Conservation (phyloP, 37 sponge, comb jelly and placozoan genomes). For the Halichondria panicea region DNA sequence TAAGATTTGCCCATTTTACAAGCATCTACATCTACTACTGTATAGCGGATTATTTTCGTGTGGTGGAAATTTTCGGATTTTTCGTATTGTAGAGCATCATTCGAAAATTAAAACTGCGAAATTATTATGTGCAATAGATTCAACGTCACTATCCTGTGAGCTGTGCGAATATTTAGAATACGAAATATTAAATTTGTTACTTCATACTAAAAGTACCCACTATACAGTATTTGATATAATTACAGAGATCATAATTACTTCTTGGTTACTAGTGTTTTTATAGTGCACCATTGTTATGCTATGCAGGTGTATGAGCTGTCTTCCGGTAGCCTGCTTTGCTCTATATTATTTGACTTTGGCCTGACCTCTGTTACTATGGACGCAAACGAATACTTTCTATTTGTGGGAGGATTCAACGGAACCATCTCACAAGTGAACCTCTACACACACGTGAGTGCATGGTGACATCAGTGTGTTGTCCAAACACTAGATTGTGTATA, state of each 20-base stretch:
- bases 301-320: slow-evolving; percentile 69
- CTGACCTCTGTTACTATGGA: slow-evolving; percentile 68
- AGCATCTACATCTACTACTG: no score
- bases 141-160: not conserved
- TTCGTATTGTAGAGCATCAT: not conserved
- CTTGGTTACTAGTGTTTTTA: not conserved
- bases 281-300: not conserved
- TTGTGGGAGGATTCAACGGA: slow-evolving; percentile 67
- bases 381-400: slow-evolving; percentile 45
- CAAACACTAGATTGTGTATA: not conserved
- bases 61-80: not conserved
- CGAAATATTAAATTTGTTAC: not conserved
- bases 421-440: slow-evolving; percentile 62
- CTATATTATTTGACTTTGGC: slow-evolving; percentile 63
- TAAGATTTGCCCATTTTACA: no score
- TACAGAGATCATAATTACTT: not conserved
- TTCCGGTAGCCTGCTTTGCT: slow-evolving; percentile 66
- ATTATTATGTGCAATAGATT: not conserved
- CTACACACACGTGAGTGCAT: slow-evolving; percentile 48
- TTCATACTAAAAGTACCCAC: not conserved
- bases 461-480: no score
- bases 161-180: not conserved
- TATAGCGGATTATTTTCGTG: no score
- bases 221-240: no score
- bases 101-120: not conserved